Conservation (phyloP, 1,140 invertebrate species). For the Schlechtendalia chinensis region DNA sequence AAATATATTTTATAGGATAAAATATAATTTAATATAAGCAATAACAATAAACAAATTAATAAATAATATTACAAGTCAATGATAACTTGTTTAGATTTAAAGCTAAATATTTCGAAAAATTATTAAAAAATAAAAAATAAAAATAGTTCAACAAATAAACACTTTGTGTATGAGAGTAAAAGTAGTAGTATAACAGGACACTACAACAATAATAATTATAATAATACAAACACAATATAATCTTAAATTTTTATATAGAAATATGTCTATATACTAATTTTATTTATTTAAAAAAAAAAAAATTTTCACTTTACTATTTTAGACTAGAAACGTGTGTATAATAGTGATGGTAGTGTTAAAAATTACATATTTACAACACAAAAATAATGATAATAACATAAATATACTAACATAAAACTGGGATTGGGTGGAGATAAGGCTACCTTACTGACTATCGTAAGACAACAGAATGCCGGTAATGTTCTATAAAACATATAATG, state of each 20-base stretch:
- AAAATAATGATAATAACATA: constrained; percentile 8
- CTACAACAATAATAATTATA: not conserved
- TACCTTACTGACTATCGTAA: not conserved
- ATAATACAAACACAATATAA: not conserved
- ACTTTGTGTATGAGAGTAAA: not conserved
- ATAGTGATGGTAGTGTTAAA: not conserved
- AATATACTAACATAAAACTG: not conserved
- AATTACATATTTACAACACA: constrained; percentile 26
- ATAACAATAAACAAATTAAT: constrained; percentile 25
- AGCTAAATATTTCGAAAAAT: not conserved
- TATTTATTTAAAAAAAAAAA: too few relatives aligned
- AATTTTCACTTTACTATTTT: not conserved
- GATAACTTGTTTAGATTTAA: not conserved
- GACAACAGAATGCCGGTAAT: not conserved
- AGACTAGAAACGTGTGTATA: constrained; percentile 29
- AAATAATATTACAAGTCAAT: not conserved
- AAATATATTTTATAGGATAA: constrained; percentile 13
- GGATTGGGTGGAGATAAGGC: not conserved
- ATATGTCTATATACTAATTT: not conserved
- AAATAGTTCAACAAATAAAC: constrained; percentile 1
- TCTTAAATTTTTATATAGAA: not conserved
- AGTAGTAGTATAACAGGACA: not conserved
- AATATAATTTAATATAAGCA: not conserved
- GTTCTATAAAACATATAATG: not conserved
- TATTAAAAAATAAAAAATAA: not conserved